These are phyloP conservation scores for Melinaea marsaeus DNA, from an alignment of 2,888 invertebrate species.

Conservation along the genomic window DNA sequence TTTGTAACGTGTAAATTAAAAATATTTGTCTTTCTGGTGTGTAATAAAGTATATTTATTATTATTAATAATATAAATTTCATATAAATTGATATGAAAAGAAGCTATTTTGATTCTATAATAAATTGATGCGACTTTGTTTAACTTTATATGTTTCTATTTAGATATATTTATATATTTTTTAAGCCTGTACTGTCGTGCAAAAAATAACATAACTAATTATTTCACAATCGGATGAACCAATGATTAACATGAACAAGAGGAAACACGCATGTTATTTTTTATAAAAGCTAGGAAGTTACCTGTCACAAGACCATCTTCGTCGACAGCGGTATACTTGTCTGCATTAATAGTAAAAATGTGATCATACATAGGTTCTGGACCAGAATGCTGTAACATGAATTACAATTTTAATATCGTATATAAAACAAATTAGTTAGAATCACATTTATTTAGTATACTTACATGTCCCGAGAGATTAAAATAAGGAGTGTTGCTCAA, in stretches of 20 bases:
- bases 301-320: constrained; percentile 85
- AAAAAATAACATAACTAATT: no score
- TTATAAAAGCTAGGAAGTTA: constrained; percentile 32
- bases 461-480: constrained; percentile 93
- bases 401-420: neutral
- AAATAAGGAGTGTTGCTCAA: constrained; percentile 94
- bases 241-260: neutral
- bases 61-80: no score
- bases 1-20: no score
- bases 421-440: constrained; percentile 26
- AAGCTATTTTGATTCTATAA: no score
- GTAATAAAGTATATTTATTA: no score
- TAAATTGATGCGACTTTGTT: no score
- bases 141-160: no score
- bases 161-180: no score
- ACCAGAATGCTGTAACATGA: constrained; percentile 77
- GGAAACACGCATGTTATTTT: neutral
- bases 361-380: constrained; percentile 82
- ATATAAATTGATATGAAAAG: no score
- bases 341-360: constrained; percentile 84
- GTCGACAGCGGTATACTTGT: constrained; percentile 85
- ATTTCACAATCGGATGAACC: no score
- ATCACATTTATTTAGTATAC: constrained; percentile 36
- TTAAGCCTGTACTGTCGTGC: no score
- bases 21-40: no score